Conservation (phyloP, 2,888 invertebrate species). For the Sarcophaga caerulescens region DNA sequence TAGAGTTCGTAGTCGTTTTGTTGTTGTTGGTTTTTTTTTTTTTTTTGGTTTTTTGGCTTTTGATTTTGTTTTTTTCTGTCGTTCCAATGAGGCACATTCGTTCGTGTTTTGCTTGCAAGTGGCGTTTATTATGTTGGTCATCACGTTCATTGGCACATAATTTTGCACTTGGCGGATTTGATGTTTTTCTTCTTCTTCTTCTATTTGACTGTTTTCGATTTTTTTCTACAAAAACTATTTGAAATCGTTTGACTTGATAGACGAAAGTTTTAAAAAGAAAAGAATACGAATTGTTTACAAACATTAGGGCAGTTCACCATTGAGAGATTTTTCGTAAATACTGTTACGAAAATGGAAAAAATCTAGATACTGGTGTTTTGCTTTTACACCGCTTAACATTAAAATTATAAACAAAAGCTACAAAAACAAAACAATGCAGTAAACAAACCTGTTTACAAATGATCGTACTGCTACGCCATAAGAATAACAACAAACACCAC, state of each 20-base stretch:
- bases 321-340: too few species aligned
- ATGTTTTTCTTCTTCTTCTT: not conserved
- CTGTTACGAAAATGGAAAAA: too few species aligned
- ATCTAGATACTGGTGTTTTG: too few species aligned
- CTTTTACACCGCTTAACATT: too few species aligned
- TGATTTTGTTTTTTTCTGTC: constrained; percentile 5
- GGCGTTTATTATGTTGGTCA: constrained; percentile 59
- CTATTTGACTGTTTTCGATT: not conserved
- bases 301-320: too few species aligned
- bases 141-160: constrained; percentile 59
- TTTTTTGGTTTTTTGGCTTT: not conserved
- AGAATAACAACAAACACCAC: too few species aligned
- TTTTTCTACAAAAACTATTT: not conserved
- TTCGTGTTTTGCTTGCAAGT: constrained; percentile 51
- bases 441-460: too few species aligned
- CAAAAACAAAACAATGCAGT: too few species aligned
- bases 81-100: not conserved
- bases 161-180: constrained; percentile 45
- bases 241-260: not conserved
- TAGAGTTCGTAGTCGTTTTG: not conserved
- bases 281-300: too few species aligned
- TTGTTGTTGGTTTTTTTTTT: not conserved
- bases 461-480: too few species aligned
- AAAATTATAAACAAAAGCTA: too few species aligned
- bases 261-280: not conserved